Base-by-base conservation (phyloP, 1,140 invertebrate genomes). In the Ceratosolen solmsi region DNA sequence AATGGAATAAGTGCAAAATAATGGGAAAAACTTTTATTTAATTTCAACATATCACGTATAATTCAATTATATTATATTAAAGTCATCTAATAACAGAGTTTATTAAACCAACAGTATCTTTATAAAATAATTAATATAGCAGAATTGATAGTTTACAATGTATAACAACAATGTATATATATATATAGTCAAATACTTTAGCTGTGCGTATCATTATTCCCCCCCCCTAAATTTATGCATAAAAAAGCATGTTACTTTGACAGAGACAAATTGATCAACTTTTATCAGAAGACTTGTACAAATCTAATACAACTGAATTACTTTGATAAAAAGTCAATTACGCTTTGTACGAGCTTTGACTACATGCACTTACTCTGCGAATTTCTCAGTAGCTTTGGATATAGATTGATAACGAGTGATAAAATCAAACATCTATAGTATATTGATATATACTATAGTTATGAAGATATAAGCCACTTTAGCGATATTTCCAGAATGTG, bases 291-390 rank as follows among this genome's bases (percentile, higher is more conserved):
- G 36, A 22, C 20, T 68, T n/a, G 33, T 68, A 15, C 1, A 38
- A 68, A 68, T 15, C 2, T 68, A 68, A 9, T 38, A 38, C 30
- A 38, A 68, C 15, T 38, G 63, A 38, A 68, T 68, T n/a, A 68
- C 33, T 68, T 68, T 68, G 33, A 68, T 68, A 68, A 5, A 68
- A 68, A 68, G 33, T 68, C 33, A 38, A 68, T 68, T 68, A 65
- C 60, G 36, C 20, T 38, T 38, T 38, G 22, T n/a, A 68, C 36
- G 33, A 68, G 36, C 38, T 68, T 38, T 38, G 4, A 68, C 63
- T 68, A n/a, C 20, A 13, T 38, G 22, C 20, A n/a, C 27, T 36
- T 38, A 38, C 27, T 63, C 15, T 33, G 5, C 17, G 33, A 38
- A 33, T 8, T 38, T 11, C 33, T 68, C 8, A 38, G 30, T 20